Evolutionary conservation across 1,140 invertebrate genomes (phyloP).

Genomic region (Trichonephila clavipes): DNA sequence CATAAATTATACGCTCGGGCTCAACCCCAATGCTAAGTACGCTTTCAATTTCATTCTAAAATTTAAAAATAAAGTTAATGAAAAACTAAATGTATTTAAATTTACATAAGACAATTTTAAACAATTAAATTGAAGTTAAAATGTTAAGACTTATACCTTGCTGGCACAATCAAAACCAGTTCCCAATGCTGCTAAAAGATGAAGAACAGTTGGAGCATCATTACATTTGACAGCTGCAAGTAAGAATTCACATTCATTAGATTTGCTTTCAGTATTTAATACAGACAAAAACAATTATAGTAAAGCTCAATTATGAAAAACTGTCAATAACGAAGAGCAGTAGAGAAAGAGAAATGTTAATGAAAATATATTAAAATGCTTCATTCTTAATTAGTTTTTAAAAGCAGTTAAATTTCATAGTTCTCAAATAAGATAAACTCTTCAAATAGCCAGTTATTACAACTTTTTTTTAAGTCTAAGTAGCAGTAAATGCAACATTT

Average conservation of each 20-base stretch:
- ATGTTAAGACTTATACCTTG: constrained; percentile 84
- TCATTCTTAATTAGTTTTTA: too few relatives aligned
- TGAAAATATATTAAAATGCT: too few relatives aligned
- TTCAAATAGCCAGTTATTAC: too few relatives aligned
- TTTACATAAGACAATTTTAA: not conserved
- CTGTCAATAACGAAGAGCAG: too few relatives aligned
- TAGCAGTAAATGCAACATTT: too few relatives aligned
- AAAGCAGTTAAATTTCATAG: too few relatives aligned
- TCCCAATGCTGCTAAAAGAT: constrained; percentile 92
- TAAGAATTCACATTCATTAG: not conserved
- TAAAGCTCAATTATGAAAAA: too few relatives aligned
- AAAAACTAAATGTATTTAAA: not conserved
- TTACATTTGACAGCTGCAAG: constrained; percentile 95
- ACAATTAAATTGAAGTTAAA: not conserved
- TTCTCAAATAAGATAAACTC: too few relatives aligned
- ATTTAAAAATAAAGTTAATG: not conserved
- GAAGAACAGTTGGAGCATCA: constrained; percentile 90
- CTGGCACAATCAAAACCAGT: constrained; percentile 98
- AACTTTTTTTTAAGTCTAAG: too few relatives aligned
- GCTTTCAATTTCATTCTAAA: constrained; percentile 88
- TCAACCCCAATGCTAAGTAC: constrained; percentile 90
- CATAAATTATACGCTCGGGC: constrained; percentile 94
- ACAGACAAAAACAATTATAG: too few relatives aligned
- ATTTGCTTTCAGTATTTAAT: too few relatives aligned
- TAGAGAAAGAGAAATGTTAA: too few relatives aligned